phyloP scores from a whole-genome alignment of 2,113 vertebrate species.

The Daboia siamensis region DNA sequence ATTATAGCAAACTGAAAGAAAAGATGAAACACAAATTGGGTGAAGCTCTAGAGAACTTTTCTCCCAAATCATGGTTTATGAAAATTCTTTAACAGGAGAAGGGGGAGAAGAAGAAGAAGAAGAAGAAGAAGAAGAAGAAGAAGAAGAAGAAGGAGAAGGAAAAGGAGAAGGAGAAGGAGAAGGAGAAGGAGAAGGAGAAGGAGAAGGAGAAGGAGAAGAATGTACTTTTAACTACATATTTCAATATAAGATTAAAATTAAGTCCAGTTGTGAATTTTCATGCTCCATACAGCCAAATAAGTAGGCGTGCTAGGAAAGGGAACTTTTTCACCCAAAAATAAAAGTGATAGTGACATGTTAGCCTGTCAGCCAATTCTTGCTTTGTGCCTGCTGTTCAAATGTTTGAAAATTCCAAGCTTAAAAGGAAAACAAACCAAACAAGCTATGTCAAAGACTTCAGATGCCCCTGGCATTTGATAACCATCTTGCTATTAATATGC shows the following conservation, averaged over 20 bases:
- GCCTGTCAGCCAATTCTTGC: background rate
- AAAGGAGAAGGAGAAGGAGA: no score
- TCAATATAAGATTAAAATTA: background rate
- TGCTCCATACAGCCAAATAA: background rate
- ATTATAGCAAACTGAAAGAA: background rate
- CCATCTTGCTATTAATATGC: background rate
- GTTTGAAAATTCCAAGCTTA: background rate
- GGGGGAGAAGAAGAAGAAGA: background rate
- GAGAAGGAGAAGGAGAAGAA: background rate
- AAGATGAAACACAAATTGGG: background rate
- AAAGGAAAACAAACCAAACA: background rate
- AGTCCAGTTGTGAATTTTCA: background rate
- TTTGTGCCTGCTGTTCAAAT: background rate
- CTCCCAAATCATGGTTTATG: background rate
- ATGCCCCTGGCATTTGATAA: background rate
- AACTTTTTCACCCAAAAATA: background rate
- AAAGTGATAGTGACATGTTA: background rate
- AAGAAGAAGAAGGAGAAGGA: background rate
- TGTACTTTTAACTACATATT: background rate
- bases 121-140: background rate
- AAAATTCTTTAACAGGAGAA: background rate
- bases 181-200: no score
- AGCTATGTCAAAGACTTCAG: background rate
- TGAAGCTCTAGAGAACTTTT: background rate
- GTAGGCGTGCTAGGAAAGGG: background rate